Evolutionary conservation across 92 coral and sea anemone species (phyloP).

Genomic region (Siderastrea radians): DNA sequence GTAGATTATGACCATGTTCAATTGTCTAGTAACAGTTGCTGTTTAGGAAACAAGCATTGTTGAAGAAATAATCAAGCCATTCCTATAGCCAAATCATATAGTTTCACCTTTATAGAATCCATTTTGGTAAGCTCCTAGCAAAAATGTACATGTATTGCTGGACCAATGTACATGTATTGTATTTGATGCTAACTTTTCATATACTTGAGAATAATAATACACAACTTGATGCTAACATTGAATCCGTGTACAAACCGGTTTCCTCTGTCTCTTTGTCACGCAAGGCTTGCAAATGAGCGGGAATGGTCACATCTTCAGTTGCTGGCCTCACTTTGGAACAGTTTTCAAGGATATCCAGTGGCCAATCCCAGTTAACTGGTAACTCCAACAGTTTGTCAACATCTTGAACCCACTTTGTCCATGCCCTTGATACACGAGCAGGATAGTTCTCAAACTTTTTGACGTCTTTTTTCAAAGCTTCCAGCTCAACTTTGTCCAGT

Average conservation of each 20-base stretch:
- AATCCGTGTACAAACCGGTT: conserved; percentile 17
- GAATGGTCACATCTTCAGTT: neutral
- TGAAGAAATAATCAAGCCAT: too few species aligned
- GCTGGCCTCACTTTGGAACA: conserved; percentile 3
- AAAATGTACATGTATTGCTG: neutral
- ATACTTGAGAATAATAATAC: too few species aligned
- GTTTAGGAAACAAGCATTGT: too few species aligned
- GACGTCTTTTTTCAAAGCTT: conserved; percentile 25
- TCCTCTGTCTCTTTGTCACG: conserved; percentile 31
- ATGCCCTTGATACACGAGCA: neutral
- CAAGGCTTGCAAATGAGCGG: conserved; percentile 24
- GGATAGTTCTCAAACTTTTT: conserved; percentile 32
- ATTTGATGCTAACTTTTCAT: too few species aligned
- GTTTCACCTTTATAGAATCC: too few species aligned
- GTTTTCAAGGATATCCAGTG: neutral
- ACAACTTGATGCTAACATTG: too few species aligned
- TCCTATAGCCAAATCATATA: too few species aligned
- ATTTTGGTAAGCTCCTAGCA: too few species aligned
- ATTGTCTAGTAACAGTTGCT: too few species aligned
- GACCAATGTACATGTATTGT: too few species aligned
- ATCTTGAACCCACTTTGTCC: neutral
- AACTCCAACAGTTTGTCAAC: neutral
- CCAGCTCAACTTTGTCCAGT: conserved; percentile 34
- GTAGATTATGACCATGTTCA: too few species aligned
- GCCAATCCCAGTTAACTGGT: neutral